These are phyloP conservation scores for Kradibia gibbosae DNA, from an alignment of 1,140 invertebrate genomes.

Conservation along the genomic window DNA sequence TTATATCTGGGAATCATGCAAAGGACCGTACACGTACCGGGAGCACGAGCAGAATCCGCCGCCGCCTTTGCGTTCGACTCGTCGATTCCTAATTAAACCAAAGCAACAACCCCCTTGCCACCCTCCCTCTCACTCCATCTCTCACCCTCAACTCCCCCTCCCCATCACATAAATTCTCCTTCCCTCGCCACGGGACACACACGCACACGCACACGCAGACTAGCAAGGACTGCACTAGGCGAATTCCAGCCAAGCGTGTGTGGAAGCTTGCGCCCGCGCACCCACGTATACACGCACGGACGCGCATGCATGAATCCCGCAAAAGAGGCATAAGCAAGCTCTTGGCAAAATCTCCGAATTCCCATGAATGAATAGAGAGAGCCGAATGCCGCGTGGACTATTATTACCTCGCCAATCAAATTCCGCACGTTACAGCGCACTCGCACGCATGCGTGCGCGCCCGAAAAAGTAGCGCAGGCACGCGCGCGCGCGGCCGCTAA, in stretches of 20 bases:
- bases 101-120: too few relatives aligned
- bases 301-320: too few relatives aligned
- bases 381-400: background rate
- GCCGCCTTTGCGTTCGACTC: background rate
- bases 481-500: constrained; percentile 22
- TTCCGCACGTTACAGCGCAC: background rate
- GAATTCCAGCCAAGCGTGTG: too few relatives aligned
- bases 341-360: constrained; percentile 1
- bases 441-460: constrained; percentile 11
- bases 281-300: background rate
- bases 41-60: background rate
- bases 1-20: background rate
- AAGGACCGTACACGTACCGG: background rate
- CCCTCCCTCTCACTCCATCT: too few relatives aligned
- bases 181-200: too few relatives aligned
- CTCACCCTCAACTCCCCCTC: too few relatives aligned
- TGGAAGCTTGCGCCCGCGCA: too few relatives aligned
- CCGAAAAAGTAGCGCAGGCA: background rate
- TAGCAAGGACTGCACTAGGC: too few relatives aligned
- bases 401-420: constrained; percentile 45
- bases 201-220: too few relatives aligned
- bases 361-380: constrained; percentile 38
- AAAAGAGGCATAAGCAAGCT: background rate
- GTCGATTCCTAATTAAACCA: constrained; percentile 14
- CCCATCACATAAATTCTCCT: too few relatives aligned